Conservation (phyloP, 2,888 invertebrate genomes). For the Sinelater perroti region DNA sequence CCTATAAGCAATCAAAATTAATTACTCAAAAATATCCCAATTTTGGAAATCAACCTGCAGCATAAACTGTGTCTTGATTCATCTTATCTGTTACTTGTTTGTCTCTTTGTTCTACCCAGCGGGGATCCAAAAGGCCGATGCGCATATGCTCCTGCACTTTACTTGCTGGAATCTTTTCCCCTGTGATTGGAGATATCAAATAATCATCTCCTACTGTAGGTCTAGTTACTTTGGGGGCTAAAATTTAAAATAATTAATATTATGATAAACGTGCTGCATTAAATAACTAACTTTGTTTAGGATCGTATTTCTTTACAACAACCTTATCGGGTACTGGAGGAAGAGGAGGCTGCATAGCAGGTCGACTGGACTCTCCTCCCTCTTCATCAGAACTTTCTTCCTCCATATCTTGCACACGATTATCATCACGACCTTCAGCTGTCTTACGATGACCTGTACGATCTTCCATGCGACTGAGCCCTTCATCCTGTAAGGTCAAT, state of each 20-base stretch:
- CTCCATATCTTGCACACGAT: slow-evolving; percentile 89
- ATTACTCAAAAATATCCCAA: background rate
- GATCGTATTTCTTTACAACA: slow-evolving; percentile 97
- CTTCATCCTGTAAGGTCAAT: slow-evolving; percentile 56
- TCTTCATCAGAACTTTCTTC: slow-evolving; percentile 84
- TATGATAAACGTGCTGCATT: background rate
- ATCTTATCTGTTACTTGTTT: slow-evolving; percentile 92
- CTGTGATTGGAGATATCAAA: slow-evolving; percentile 97
- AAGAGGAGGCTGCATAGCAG: slow-evolving; percentile 69
- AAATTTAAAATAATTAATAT: slow-evolving; percentile 32
- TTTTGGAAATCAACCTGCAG: slow-evolving; percentile 63
- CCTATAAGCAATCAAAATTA: slow-evolving; percentile 55
- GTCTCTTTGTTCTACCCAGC: slow-evolving; percentile 97
- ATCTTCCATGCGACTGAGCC: slow-evolving; percentile 75
- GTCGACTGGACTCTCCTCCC: slow-evolving; percentile 51
- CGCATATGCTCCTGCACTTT: slow-evolving; percentile 99
- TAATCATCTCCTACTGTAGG: slow-evolving; percentile 82
- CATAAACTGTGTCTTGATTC: slow-evolving; percentile 87
- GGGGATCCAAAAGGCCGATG: slow-evolving; percentile 93
- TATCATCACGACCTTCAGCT: slow-evolving; percentile 62
- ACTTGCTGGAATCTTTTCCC: slow-evolving; percentile 95
- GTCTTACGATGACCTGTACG: slow-evolving; percentile 63
- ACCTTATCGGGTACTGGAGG: slow-evolving; percentile 93
- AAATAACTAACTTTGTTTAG: slow-evolving; percentile 71
- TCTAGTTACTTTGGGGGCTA: slow-evolving; percentile 66